A percentile compares a stretch with the other conserved stretches of the same genome.
Evolutionary conservation across 2,113 vertebrate species (phyloP).

Genomic region (Ariopsis seemanni): DNA sequence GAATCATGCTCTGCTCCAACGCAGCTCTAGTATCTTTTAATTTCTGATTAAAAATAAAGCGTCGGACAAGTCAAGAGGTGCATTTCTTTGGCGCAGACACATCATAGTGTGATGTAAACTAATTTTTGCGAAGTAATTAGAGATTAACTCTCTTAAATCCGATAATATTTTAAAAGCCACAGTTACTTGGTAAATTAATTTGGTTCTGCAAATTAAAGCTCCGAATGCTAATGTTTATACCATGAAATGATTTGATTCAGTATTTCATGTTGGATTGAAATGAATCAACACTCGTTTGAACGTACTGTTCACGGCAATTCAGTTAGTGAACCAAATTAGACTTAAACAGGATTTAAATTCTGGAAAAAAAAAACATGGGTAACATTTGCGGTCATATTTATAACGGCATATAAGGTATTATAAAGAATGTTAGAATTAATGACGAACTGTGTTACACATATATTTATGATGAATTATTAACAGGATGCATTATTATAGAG

Average conservation of each 20-base stretch:
- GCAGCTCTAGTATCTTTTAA: conserved; percentile 23
- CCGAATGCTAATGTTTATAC: background rate
- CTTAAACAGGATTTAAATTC: background rate
- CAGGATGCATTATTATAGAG: background rate
- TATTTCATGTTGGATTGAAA: background rate
- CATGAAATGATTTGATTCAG: background rate
- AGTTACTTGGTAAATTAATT: background rate
- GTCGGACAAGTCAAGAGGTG: conserved; percentile 10
- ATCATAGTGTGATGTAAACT: background rate
- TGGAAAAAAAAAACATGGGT: background rate
- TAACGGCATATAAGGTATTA: background rate
- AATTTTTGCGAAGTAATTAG: background rate
- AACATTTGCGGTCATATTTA: background rate
- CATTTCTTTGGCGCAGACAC: background rate
- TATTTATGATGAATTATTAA: background rate
- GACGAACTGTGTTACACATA: no score
- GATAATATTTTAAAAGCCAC: background rate
- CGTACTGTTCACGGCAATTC: background rate
- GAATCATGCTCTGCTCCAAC: conserved; percentile 22
- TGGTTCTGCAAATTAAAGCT: background rate
- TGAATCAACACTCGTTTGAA: background rate
- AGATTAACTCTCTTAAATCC: background rate
- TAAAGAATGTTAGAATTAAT: background rate
- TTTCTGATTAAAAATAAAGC: conserved; percentile 15
- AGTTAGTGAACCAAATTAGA: background rate